Conservation (phyloP, 2,113 vertebrate genomes). For the Eurystomus gularis region DNA sequence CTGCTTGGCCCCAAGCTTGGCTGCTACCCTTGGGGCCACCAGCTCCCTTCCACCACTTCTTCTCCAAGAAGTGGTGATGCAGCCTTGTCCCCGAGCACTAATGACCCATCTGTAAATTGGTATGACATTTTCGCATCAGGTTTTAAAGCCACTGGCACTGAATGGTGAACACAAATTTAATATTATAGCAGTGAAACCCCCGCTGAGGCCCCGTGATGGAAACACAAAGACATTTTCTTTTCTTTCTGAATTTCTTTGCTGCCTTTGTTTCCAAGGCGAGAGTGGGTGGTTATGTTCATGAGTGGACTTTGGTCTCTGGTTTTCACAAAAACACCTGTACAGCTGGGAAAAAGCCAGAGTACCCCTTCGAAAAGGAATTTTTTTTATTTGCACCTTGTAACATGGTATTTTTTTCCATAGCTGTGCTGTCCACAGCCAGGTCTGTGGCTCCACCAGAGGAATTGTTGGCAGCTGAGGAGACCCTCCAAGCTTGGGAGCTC, state of each 20-base stretch:
- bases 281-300: background rate
- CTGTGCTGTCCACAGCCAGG: fast-evolving
- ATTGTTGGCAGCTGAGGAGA: background rate
- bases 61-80: background rate
- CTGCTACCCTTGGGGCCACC: background rate
- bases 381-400: background rate
- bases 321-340: background rate
- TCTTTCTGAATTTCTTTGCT: background rate
- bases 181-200: background rate
- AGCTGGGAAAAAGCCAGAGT: background rate
- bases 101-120: background rate
- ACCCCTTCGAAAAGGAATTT: background rate
- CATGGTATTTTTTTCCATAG: fast-evolving
- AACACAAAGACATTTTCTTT: background rate
- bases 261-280: background rate
- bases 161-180: background rate
- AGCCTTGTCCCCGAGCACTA: background rate
- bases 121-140: background rate
- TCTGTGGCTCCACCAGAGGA: background rate
- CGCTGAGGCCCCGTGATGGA: fast-evolving
- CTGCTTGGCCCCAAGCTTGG: background rate
- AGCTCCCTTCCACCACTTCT: background rate
- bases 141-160: background rate
- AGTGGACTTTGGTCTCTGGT: background rate
- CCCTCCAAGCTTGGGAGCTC: background rate